A percentile compares a stretch with the other conserved stretches of the same genome.
These are phyloP conservation scores for Machimus atricapillus DNA, from an alignment of 2,888 invertebrate genomes.

Conservation along the genomic window DNA sequence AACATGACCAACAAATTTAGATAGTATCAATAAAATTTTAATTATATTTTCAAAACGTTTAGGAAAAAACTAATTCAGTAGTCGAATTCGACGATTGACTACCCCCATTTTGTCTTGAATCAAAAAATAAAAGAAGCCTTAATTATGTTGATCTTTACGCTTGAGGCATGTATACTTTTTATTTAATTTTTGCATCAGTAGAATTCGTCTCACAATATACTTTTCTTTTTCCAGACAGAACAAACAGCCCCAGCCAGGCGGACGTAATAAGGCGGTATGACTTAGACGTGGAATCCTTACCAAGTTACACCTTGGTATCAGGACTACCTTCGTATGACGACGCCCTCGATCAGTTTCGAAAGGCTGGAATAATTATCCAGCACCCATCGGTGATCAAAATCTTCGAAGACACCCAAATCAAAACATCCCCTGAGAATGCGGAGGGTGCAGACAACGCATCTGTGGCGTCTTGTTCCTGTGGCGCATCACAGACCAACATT, in stretches of 20 bases:
- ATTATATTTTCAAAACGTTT: too few relatives aligned
- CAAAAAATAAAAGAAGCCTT: too few relatives aligned
- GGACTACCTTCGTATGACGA: constrained; percentile 71
- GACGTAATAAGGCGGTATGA: constrained; percentile 61
- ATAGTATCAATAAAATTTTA: too few relatives aligned
- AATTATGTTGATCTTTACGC: too few relatives aligned
- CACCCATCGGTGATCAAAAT: constrained; percentile 58
- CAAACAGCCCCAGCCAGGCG: constrained; percentile 54
- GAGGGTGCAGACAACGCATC: constrained; percentile 53
- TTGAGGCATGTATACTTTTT: too few relatives aligned
- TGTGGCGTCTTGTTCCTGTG: constrained; percentile 56
- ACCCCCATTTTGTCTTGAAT: too few relatives aligned
- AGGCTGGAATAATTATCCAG: constrained; percentile 59
- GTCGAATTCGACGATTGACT: too few relatives aligned
- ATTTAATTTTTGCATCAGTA: neutral
- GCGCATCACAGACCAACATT: constrained; percentile 40
- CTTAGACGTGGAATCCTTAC: constrained; percentile 66
- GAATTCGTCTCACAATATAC: neutral
- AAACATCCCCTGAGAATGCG: neutral
- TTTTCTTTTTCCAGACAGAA: constrained; percentile 62
- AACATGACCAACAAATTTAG: too few relatives aligned
- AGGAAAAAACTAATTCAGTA: too few relatives aligned
- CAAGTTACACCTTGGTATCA: constrained; percentile 71
- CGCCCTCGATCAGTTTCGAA: constrained; percentile 68
- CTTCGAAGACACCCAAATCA: constrained; percentile 53